Evolutionary conservation across 2,888 invertebrate species (phyloP), one percentile per base, ranked within the genome.

Genomic region (Cantharis rufa): DNA sequence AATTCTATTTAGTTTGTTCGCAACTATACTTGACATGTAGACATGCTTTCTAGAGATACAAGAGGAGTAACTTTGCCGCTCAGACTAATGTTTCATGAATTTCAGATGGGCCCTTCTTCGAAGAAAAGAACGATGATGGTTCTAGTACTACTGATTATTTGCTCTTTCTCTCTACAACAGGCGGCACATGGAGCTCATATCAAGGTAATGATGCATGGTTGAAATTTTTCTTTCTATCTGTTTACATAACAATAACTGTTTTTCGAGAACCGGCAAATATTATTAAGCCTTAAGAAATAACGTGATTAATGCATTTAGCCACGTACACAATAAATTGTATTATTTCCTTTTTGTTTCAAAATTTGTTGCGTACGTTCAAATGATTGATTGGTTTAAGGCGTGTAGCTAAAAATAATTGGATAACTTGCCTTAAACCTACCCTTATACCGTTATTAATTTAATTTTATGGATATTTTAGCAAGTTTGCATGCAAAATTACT

Each of bases 201-300:
- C 74, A 78, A 78, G 78, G 78, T 78, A 78, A 78, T 72, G 76
- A 76, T 71, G 78, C 78, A 73, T 78, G 70, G 62, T 13, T n/a
- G n/a, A 13, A 69, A 71, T 73, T 62, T 62, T 66, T n/a, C 28
- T 48, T 66, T 16, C 68, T 66, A 64, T 75, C 75, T 71, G 68
- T 75, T 75, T 75, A 75, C 71, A 68, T 32, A 68, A 70, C 71
- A 74, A 70, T 75, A 75, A 75, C 16, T 66, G 24, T 63, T 62
- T 27, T 71, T 71, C 71, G 16, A 48, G 62, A 62, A 28, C 68
- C 21, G 62, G 21, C 61, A 27, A 18, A 32, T 21, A 28, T 70
- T 71, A 66, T 74, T 61, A 71, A 48, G 15, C 71, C 13, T 18
- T 48, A 48, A 48, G 48, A 48, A 48, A 69, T 15, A 68, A 62